Evolutionary conservation across 1,140 invertebrate species (phyloP).

Genomic region (Leptestheria dahalacensis): DNA sequence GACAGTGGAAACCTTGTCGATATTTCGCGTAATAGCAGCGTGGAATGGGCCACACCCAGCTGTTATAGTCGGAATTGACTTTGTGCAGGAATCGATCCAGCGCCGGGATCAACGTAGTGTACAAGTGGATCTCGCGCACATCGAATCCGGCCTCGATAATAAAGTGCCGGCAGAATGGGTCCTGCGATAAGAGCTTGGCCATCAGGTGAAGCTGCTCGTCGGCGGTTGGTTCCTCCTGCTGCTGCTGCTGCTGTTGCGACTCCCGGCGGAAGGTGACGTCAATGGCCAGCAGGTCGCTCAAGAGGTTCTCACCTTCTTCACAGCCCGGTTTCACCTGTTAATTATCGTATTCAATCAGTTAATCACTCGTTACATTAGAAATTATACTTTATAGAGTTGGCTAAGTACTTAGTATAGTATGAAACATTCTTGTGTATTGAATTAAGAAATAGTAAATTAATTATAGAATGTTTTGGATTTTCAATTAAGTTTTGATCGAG

Average conservation of each 20-base stretch:
- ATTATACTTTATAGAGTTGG: too few relatives aligned
- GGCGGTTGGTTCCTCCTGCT: slow-evolving; percentile 7
- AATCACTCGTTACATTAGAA: too few relatives aligned
- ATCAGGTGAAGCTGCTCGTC: slow-evolving; percentile 38
- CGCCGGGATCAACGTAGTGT: slow-evolving; percentile 49
- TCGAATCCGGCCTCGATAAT: slow-evolving; percentile 66
- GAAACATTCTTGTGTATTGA: too few relatives aligned
- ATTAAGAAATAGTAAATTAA: too few relatives aligned
- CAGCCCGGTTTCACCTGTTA: slow-evolving; percentile 36
- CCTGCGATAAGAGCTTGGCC: slow-evolving; percentile 55
- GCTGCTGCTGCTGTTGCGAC: slow-evolving; percentile 7
- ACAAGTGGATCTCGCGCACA: slow-evolving; percentile 64
- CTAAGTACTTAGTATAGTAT: too few relatives aligned
- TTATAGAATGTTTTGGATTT: too few relatives aligned
- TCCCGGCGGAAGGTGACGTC: slow-evolving; percentile 33
- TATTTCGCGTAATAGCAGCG: slow-evolving; percentile 48
- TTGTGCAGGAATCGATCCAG: slow-evolving; percentile 37
- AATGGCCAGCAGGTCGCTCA: slow-evolving; percentile 45
- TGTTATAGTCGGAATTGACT: slow-evolving; percentile 20
- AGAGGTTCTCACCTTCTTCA: slow-evolving; percentile 38
- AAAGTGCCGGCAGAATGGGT: slow-evolving; percentile 55
- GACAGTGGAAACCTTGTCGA: slow-evolving; percentile 20
- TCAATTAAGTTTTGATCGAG: too few relatives aligned
- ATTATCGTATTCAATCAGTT: slow-evolving; percentile 33
- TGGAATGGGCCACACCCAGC: slow-evolving; percentile 37